Percentiles rank a stretch among this genome's conserved stretches.
Conservation (phyloP, 1,140 invertebrate genomes). For the Atta texana region DNA sequence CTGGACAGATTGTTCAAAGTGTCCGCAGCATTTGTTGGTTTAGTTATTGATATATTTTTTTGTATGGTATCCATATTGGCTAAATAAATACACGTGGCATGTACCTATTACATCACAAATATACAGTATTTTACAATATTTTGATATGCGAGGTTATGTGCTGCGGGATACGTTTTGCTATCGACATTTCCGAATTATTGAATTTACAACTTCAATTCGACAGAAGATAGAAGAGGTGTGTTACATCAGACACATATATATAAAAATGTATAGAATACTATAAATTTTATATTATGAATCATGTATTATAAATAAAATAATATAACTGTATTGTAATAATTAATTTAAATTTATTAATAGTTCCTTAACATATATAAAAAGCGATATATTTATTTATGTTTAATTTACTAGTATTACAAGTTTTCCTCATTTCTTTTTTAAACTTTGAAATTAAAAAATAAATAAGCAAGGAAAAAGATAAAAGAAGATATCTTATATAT, state of each 20-base stretch:
- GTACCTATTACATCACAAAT: constrained; percentile 2
- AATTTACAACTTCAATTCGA: constrained; percentile 41
- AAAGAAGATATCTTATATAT: neutral
- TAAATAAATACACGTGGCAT: neutral
- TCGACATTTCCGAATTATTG: constrained; percentile 15
- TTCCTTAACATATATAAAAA: neutral
- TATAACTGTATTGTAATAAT: neutral
- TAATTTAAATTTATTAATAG: neutral
- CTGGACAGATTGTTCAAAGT: neutral
- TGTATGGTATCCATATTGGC: neutral
- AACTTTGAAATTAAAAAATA: neutral
- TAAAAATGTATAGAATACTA: neutral
- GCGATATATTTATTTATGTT: neutral
- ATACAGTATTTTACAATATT: constrained; percentile 35
- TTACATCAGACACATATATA: neutral
- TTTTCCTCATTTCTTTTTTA: neutral
- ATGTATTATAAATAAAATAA: neutral
- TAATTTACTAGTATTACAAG: too few species aligned
- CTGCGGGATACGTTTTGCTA: neutral
- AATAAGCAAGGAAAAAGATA: neutral
- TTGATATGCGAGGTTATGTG: constrained; percentile 2
- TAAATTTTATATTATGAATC: neutral
- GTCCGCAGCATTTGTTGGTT: neutral
- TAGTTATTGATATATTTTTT: constrained; percentile 30
- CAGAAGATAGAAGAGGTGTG: neutral